Conservation (phyloP, 2,888 invertebrate species). For the Pyrocoelia pectoralis region DNA sequence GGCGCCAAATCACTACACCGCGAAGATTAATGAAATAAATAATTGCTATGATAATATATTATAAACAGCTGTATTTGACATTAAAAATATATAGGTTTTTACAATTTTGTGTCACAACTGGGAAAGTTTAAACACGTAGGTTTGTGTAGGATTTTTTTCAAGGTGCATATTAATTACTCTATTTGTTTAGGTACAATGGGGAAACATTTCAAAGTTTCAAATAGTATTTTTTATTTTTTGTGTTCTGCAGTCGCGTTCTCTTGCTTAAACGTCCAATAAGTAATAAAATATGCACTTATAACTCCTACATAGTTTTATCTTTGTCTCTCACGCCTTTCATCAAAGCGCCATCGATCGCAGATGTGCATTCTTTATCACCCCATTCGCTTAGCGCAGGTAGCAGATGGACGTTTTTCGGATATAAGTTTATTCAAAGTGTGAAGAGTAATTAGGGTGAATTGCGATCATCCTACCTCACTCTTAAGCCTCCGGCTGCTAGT, state of each 20-base stretch:
- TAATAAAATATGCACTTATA: conserved; percentile 53
- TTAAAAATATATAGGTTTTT: conserved; percentile 7
- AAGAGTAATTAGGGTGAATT: conserved; percentile 23
- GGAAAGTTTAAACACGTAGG: neutral
- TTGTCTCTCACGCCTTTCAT: conserved; percentile 33
- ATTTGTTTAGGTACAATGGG: conserved; percentile 16
- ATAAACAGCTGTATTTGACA: conserved; percentile 5
- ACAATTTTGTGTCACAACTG: conserved; percentile 1
- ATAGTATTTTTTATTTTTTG: conserved; percentile 39
- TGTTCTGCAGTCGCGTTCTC: conserved; percentile 44
- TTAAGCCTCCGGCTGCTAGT: conserved; percentile 29
- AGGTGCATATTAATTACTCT: conserved; percentile 12
- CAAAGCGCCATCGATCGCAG: conserved; percentile 30
- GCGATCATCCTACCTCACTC: conserved; percentile 9
- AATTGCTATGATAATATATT: conserved; percentile 9
- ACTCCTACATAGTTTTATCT: conserved; percentile 42
- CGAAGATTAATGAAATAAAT: conserved; percentile 7
- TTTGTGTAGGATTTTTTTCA: conserved; percentile 15
- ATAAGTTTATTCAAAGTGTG: conserved; percentile 17
- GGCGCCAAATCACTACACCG: conserved; percentile 8
- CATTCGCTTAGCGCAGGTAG: conserved; percentile 16
- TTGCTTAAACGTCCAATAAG: conserved; percentile 50
- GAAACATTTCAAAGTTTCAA: conserved; percentile 20
- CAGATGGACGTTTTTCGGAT: conserved; percentile 11
- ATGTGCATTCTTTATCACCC: conserved; percentile 33